Evolutionary conservation across 2,888 invertebrate genomes (phyloP).

Genomic region (Megamerina dolium): DNA sequence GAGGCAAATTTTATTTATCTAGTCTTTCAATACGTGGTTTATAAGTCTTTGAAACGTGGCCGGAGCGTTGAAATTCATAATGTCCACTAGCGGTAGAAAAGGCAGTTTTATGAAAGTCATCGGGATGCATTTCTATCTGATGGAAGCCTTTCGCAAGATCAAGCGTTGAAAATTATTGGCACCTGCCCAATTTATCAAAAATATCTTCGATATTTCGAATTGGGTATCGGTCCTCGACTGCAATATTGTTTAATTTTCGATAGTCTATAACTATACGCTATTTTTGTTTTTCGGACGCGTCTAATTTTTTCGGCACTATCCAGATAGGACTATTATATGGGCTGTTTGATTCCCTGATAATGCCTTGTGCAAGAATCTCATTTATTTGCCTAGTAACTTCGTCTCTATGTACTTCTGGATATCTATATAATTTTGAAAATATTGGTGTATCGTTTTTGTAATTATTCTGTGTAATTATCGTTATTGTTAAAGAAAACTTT

Average conservation of each 20-base stretch:
- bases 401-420: neutral
- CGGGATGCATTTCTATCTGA: constrained; percentile 13
- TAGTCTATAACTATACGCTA: neutral
- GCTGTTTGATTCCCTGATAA: neutral
- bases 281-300: neutral
- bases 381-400: neutral
- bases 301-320: neutral
- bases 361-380: neutral
- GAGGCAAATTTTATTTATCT: neutral
- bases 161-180: constrained; percentile 2
- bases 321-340: neutral
- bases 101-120: constrained; percentile 8
- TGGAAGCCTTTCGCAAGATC: constrained; percentile 12
- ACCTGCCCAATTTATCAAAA: neutral
- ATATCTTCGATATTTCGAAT: neutral
- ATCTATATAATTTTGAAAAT: neutral
- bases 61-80: constrained; percentile 12
- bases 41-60: constrained; percentile 6
- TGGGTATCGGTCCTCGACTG: neutral
- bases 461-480: neutral
- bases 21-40: constrained; percentile 1
- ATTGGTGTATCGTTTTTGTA: neutral
- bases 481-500: neutral
- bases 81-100: constrained; percentile 11
- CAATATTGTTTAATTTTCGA: neutral